These are phyloP conservation scores for Myotis yumanensis DNA, from an alignment of 2,113 vertebrate genomes.

Conservation along the genomic window DNA sequence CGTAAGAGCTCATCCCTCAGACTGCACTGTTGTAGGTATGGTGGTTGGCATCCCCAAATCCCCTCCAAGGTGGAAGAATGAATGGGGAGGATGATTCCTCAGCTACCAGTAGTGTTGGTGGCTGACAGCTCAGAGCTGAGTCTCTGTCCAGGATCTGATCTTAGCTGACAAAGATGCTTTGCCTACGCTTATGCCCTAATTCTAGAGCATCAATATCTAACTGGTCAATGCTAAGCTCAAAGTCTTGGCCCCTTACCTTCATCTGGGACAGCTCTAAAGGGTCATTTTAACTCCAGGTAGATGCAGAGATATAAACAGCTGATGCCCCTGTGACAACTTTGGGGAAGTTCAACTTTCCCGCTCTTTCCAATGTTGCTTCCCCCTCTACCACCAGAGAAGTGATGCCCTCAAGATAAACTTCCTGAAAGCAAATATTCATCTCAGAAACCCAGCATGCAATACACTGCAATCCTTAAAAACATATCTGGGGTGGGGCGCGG, in stretches of 20 bases:
- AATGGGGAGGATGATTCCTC: background rate
- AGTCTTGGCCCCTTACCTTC: background rate
- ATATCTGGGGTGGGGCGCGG: background rate
- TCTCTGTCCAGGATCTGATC: background rate
- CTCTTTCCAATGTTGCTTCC: background rate
- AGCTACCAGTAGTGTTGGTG: accelerated
- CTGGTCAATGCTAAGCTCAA: accelerated
- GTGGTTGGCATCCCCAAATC: accelerated
- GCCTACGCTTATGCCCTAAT: background rate
- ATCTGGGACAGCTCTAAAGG: background rate
- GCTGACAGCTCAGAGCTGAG: background rate
- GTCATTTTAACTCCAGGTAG: background rate
- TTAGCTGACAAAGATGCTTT: background rate
- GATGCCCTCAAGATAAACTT: background rate
- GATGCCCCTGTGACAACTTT: accelerated
- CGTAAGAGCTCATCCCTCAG: background rate
- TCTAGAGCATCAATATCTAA: background rate
- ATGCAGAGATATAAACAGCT: background rate
- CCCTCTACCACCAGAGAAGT: accelerated
- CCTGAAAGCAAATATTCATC: background rate
- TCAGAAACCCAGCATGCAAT: background rate
- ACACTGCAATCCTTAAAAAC: background rate
- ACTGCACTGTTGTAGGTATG: accelerated
- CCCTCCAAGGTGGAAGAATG: background rate
- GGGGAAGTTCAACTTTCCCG: background rate